Evolutionary conservation across 2,113 vertebrate species (phyloP), one percentile per base, ranked within the genome.

Genomic region (Galemys pyrenaicus): DNA sequence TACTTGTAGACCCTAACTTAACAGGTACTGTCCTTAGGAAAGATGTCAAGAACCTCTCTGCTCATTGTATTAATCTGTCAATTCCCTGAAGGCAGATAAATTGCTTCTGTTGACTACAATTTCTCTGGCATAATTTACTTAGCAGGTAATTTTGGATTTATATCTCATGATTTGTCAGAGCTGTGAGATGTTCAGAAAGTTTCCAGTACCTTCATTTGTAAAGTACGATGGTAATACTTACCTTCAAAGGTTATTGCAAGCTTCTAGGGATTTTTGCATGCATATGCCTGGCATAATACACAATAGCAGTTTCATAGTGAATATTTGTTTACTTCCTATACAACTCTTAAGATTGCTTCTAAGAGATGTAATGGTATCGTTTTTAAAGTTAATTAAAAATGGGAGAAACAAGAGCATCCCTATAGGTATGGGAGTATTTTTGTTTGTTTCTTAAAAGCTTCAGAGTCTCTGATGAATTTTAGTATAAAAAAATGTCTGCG

Each of bases 381-480:
- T 74, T 80, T 87, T 62, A 65, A 86, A 87, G 58, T 68, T 89
- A 93, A 60, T 94, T 96, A 92, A 87, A 78, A 58, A 39, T 62
- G 54, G 8, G 22, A 56, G n/a, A 70, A 85, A 71, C 35, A 87
- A 71, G 80, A 80, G 11, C 41, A 75, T 96, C 58, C 60, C 7
- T 92, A 2, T 37, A 87, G 49, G 13, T 67, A 65, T 73, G 22
- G 56, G 79, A 74, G 16, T 73, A 91, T 85, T 94, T 95, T 82
- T 95, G n/a, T 94, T 96, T 96, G 74, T 95, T 96, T 94, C 56
- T 91, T 89, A 93, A 95, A 96, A 95, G 12, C 37, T 35, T 22
- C 41, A 73, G 39, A 64, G 41, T 87, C 86, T 89, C 67, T 74
- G 49, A 46, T 94, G 71, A 91, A 58, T 96, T 90, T 93, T 71